Base-by-base conservation (phyloP, 2,888 invertebrate species). In the Empis livida region DNA sequence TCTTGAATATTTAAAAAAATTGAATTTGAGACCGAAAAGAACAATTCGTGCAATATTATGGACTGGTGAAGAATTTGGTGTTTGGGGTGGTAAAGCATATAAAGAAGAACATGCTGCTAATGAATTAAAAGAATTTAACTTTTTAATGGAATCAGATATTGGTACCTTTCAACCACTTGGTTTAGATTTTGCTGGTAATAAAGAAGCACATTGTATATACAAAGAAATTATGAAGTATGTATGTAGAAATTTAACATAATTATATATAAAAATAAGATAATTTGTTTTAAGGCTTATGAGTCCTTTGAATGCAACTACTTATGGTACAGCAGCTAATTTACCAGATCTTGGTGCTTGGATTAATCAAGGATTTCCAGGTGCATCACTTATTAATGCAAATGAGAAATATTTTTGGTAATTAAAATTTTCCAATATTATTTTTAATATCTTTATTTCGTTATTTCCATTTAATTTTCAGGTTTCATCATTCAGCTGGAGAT, bases 101-200 rank as follows among this genome's bases (percentile, higher is more conserved):
- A 68, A 70, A 56, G 74, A 79, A 53, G 56, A 57, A 15, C 51
- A 55, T 46, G 52, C 51, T 5, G 42, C 42, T 3, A 53, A 43
- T 5, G 72, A 73, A 54, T 64, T 73, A 35, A 61, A 74, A 5
- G 79, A 84, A 54, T 78, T 84, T 48, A 80, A 80, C 59, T 77
- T 86, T 44, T 79, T 86, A 2, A 82, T 89, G 78, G 89, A 90
- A 68, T 87, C 88, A 1, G 89, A 90, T 62, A 76, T 76, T 58
- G 90, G 90, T 5, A 86, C 86, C 2, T 90, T 89, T 59, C 75
- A 73, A 14, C 57, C 58, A 5, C 59, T 73, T 6, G 89, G 88
- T 11, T 67, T 89, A 8, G 71, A 70, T 44, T 83, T 83, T 56
- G 71, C 73, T n/a, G 85, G 84, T 40, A 75, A 71, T 32, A 59